Base-by-base conservation (phyloP, 2,888 invertebrate species). In the Notocelia uddmanniana region DNA sequence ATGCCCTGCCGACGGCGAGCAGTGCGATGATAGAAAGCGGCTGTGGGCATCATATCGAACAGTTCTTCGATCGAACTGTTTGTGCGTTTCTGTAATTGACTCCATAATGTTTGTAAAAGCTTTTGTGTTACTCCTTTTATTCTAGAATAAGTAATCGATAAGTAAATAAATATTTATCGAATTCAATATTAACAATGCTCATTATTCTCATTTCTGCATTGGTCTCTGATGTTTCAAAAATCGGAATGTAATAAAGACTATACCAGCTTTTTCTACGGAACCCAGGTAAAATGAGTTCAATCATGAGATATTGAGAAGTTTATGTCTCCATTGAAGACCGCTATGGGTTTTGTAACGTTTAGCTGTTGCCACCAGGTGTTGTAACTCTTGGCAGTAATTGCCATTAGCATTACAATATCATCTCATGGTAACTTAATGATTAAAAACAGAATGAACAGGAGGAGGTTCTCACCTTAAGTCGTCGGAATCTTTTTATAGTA, bases 291-390 rank as follows among this genome's bases (percentile, higher is more conserved):
- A 26, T 26, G 23, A 45, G 60, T 37, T 52, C 10, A 52, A 59
- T 60, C 26, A 26, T 60, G 60, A 60, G 59, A 41, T 68, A 60
- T 54, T 60, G 52, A 54, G 50, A 60, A 41, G 52, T 60, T 64
- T 60, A 68, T 54, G 41, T 37, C 59, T 68, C 37, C 37, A 59
- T 59, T 58, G 58, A 68, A 48, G 68, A 48, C 68, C 19, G 26
- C 19, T 57, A n/a, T 2, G 6, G 48, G 68, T 59, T 68, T 68
- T 58, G 59, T 52, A 68, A 68, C 37, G 37, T 50, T 68, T 68
- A 68, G 50, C 59, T 18, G 13, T 9, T 19, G 31, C 34, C 54
- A 37, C 52, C 23, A 54, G 1, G 23, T 41, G 41, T 41, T 45
- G 55, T 26, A 57, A 66, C 13, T 66, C 37, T 45, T 55, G 48